Base-by-base conservation (phyloP, 1,140 invertebrate species). In the Ceratina calcarata region DNA sequence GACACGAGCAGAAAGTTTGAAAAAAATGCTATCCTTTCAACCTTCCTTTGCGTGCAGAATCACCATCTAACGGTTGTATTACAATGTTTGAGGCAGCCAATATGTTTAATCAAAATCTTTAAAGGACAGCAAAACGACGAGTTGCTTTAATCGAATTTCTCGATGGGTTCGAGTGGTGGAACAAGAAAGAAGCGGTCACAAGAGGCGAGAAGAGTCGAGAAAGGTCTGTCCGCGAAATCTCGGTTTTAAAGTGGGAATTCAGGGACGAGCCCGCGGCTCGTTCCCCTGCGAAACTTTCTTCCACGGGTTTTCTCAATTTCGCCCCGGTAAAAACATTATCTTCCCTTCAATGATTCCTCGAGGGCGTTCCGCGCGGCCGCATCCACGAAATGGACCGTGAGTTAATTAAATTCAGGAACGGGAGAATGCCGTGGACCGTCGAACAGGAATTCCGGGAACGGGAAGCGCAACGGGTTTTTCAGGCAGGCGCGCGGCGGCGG, bases 391-490 rank as follows among this genome's bases (percentile, higher is more conserved):
- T 73, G 71, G 71, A 62, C 60, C 71, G 71, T 51, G 58, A 61
- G 71, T 73, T 73, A 73, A 73, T 73, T 73, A 73, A 73, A 73
- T 73, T 73, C 71, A 73, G 71, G 71, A 73, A 64, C 71, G 45
- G 71, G 45, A 45, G 71, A 73, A 73, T 73, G 71, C 71, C 24
- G 37, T 71, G 32, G 69, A 60, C 69, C 69, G 69, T 71, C 71
- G 71, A 64, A 51, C 71, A 73, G 60, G 71, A 73, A 73, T 73
- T 73, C 71, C 71, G 60, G 60, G 58, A 64, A 73, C 71, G 60
- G 37, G 71, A 73, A 73, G 71, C 60, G 45, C 69, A 58, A 32
- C 60, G 71, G 60, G 55, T 73, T 73, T 73, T 73, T 73, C 71
- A 73, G 45, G 12, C 64, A 10, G 15, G 64, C 27, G 58, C 51